Conservation (phyloP, 2,888 invertebrate genomes). For the Folsomia manolachei region DNA sequence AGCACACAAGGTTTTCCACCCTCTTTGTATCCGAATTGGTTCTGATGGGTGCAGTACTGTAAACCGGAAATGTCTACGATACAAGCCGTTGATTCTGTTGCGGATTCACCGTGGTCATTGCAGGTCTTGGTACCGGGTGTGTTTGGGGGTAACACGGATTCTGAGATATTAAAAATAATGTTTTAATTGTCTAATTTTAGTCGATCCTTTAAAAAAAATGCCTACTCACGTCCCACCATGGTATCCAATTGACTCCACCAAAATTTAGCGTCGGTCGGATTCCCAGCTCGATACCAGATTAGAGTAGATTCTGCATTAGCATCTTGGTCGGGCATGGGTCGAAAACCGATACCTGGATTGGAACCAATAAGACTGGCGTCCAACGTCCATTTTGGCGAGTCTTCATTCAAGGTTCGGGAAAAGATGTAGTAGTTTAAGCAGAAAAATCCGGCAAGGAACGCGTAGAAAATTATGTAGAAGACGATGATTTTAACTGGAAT, state of each 20-base stretch:
- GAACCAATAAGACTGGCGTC: slow-evolving; percentile 11
- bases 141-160: background rate
- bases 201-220: background rate
- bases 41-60: slow-evolving; percentile 71
- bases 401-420: slow-evolving; percentile 5
- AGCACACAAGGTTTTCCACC: slow-evolving; percentile 19
- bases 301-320: slow-evolving; percentile 17
- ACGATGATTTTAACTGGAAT: slow-evolving; percentile 66
- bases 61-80: slow-evolving; percentile 71
- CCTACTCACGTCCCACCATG: slow-evolving; percentile 7
- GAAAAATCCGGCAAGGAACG: slow-evolving; percentile 13
- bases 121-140: slow-evolving; percentile 54
- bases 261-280: background rate
- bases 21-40: slow-evolving; percentile 79
- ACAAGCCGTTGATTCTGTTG: slow-evolving; percentile 68
- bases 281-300: slow-evolving; percentile 12
- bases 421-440: slow-evolving; percentile 11
- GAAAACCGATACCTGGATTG: slow-evolving; percentile 22
- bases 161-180: too few species aligned
- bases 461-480: slow-evolving; percentile 23
- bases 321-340: slow-evolving; percentile 23
- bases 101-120: slow-evolving; percentile 63
- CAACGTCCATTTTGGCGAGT: slow-evolving; percentile 18
- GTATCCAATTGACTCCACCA: slow-evolving; percentile 9
- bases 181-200: background rate